These are phyloP conservation scores for Centrocercus urophasianus DNA, from an alignment of 2,113 vertebrate species.

Conservation along the genomic window DNA sequence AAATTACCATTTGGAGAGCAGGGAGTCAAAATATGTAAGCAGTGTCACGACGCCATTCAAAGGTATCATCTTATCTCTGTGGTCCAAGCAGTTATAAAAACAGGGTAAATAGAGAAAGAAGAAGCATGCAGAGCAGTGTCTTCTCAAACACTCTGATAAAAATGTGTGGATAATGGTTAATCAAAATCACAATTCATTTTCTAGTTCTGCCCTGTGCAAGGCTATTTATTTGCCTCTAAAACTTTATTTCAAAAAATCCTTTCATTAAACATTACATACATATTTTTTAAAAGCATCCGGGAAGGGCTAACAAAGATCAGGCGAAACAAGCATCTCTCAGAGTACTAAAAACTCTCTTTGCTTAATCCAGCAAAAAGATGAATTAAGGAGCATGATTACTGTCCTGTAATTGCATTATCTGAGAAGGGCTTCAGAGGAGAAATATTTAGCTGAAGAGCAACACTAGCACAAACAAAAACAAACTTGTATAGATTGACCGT, in stretches of 20 bases:
- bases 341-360: not conserved
- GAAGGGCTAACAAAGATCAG: not conserved
- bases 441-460: slow-evolving; percentile 26
- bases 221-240: not conserved
- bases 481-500: not conserved
- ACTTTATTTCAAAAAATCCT: rapidly evolving
- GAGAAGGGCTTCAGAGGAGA: slow-evolving; percentile 5
- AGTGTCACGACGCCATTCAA: rapidly evolving
- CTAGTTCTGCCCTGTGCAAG: not conserved
- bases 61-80: not conserved
- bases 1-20: rapidly evolving
- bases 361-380: slow-evolving; percentile 17
- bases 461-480: not conserved
- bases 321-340: not conserved
- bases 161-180: not conserved
- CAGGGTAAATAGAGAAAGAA: not conserved
- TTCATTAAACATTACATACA: not conserved
- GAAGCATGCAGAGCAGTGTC: not conserved
- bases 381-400: not conserved
- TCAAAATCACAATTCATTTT: not conserved
- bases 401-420: not conserved
- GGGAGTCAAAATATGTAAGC: not conserved
- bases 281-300: not conserved
- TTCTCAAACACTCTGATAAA: not conserved
- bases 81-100: not conserved